Conservation (phyloP, 2,113 vertebrate genomes). For the Psettodes erumei region DNA sequence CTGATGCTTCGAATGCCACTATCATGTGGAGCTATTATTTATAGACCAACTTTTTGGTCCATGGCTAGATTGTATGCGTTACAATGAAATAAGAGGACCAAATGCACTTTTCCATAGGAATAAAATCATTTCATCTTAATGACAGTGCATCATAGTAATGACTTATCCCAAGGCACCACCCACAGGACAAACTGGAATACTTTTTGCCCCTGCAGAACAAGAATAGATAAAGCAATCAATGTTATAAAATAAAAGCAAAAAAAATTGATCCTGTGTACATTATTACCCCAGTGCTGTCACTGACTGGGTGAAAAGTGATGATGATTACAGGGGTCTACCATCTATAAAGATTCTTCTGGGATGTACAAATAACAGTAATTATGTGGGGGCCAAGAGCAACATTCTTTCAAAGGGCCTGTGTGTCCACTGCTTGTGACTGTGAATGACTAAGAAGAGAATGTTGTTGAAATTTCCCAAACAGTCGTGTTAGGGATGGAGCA, state of each 20-base stretch:
- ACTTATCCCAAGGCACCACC: too few relatives aligned
- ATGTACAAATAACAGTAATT: slow-evolving; percentile 51
- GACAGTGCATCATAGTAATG: too few relatives aligned
- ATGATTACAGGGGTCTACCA: slow-evolving; percentile 22
- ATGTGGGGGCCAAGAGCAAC: slow-evolving; percentile 16
- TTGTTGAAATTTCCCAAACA: slow-evolving; percentile 37
- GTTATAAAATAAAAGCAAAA: not conserved
- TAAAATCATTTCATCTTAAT: too few relatives aligned
- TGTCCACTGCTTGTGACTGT: slow-evolving; percentile 10
- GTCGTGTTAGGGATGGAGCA: slow-evolving; percentile 27
- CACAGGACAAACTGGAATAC: too few relatives aligned
- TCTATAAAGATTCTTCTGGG: slow-evolving; percentile 21
- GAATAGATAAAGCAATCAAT: not conserved
- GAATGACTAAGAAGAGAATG: slow-evolving; percentile 22
- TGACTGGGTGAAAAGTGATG: slow-evolving; percentile 25
- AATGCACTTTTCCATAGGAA: too few relatives aligned
- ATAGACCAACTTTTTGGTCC: too few relatives aligned
- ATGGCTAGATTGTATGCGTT: too few relatives aligned
- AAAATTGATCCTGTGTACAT: too few relatives aligned
- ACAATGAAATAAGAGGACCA: too few relatives aligned
- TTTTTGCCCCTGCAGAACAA: too few relatives aligned
- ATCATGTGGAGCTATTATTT: too few relatives aligned
- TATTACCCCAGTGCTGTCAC: not conserved
- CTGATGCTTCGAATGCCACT: too few relatives aligned
- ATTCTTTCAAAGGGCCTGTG: slow-evolving; percentile 18